A percentile compares a stretch with the other conserved stretches of the same genome.
phyloP scores from a whole-genome alignment of 2,113 vertebrate genomes.

The Odontophorus gujanensis region DNA sequence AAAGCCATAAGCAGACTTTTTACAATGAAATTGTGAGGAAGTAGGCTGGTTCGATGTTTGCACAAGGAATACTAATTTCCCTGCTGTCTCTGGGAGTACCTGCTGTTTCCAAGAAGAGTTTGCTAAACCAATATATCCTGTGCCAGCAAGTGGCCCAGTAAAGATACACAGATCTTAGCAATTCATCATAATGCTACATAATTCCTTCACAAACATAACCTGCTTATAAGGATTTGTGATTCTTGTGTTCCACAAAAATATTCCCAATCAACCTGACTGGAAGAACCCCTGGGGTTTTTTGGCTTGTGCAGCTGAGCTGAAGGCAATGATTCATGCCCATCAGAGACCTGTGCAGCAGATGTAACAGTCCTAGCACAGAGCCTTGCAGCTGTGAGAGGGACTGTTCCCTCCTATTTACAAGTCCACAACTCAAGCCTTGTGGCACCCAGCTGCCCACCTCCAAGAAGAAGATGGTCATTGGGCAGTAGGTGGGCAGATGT shows the following conservation, averaged over 20 bases:
- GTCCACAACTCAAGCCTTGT: background rate
- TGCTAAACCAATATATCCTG: background rate
- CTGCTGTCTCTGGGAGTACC: background rate
- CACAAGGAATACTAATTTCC: background rate
- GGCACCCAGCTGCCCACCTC: background rate
- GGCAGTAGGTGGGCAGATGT: background rate
- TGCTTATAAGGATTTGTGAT: background rate
- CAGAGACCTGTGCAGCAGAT: background rate
- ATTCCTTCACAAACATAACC: background rate
- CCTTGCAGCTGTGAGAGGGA: background rate
- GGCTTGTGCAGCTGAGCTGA: background rate
- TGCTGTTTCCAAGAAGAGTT: background rate
- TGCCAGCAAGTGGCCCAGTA: background rate
- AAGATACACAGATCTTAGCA: background rate
- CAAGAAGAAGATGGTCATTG: background rate
- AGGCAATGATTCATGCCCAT: background rate
- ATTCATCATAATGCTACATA: background rate
- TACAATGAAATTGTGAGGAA: background rate
- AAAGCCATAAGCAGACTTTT: background rate
- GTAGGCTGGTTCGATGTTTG: background rate
- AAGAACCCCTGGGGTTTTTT: background rate
- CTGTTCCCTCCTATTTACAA: background rate
- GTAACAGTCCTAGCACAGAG: background rate
- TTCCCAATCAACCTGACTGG: background rate
- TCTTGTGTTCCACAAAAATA: background rate